Percentiles rank a stretch among this genome's conserved stretches.
Evolutionary conservation across 2,113 vertebrate genomes (phyloP).

Genomic region (Gymnogyps californianus): DNA sequence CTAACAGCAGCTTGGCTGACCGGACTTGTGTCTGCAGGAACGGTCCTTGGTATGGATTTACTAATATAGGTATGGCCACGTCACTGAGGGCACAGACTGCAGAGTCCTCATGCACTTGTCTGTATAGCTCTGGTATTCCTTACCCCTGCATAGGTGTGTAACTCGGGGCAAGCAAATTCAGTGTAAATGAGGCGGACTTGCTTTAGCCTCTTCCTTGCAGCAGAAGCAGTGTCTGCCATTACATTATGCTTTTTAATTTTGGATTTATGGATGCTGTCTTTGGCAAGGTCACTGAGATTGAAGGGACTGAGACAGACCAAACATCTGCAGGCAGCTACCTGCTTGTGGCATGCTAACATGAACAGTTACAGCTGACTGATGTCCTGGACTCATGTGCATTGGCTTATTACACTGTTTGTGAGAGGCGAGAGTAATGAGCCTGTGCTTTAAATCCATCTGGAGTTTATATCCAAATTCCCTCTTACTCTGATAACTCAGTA

Average conservation of each 20-base stretch:
- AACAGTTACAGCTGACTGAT: background rate
- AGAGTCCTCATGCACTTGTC: background rate
- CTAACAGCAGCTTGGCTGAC: background rate
- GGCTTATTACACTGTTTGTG: background rate
- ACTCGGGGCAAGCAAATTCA: background rate
- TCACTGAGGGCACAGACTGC: background rate
- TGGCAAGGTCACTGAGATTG: background rate
- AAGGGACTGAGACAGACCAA: background rate
- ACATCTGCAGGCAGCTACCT: background rate
- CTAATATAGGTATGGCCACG: accelerated
- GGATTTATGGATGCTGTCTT: background rate
- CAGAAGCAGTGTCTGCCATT: background rate
- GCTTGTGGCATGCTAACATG: background rate
- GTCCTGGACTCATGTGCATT: background rate
- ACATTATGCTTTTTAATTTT: background rate
- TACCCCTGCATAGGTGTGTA: background rate
- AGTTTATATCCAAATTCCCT: conserved; percentile 4
- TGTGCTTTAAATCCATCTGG: conserved; percentile 12
- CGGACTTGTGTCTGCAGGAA: background rate
- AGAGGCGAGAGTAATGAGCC: conserved; percentile 14
- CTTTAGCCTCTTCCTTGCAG: background rate
- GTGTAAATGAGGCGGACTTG: background rate
- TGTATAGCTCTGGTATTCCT: background rate
- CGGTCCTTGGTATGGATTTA: background rate
- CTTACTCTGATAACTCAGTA: conserved; percentile 6